Conservation (phyloP, 1,140 invertebrate genomes). For the Arctopsyche grandis region DNA sequence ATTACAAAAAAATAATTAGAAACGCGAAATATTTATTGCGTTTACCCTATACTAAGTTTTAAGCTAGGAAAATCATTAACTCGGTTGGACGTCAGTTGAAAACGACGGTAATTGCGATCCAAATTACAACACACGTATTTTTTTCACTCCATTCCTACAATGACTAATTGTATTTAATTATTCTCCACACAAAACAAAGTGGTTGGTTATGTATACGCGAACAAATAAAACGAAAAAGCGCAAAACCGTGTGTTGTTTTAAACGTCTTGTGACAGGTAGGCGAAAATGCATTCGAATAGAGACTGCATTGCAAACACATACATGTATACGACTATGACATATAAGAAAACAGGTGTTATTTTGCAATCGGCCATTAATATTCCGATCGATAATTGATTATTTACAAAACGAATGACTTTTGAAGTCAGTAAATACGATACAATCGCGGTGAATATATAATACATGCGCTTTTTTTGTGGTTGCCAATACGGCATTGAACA, state of each 20-base stretch:
- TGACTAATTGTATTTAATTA: conserved; percentile 29
- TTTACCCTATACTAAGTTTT: conserved; percentile 1
- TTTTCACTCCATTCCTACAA: neutral
- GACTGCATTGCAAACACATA: conserved; percentile 17
- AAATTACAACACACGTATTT: neutral
- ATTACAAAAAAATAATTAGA: no score
- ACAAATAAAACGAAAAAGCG: neutral
- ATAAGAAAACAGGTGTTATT: conserved; percentile 18
- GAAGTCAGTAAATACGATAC: neutral
- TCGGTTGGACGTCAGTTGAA: neutral
- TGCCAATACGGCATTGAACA: conserved; percentile 11
- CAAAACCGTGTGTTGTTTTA: conserved; percentile 1
- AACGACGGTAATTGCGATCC: neutral
- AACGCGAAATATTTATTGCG: neutral
- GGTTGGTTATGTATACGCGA: neutral
- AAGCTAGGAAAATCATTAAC: neutral
- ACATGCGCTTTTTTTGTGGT: neutral
- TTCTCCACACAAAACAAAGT: conserved; percentile 18
- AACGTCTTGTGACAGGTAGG: conserved; percentile 8
- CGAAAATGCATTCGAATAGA: conserved; percentile 21
- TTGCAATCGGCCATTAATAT: conserved; percentile 22
- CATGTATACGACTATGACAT: conserved; percentile 8
- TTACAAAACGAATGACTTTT: conserved; percentile 25
- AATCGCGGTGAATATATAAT: neutral
- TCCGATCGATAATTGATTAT: conserved; percentile 29